phyloP scores from a whole-genome alignment of 2,113 vertebrate genomes.

The Larimichthys crocea region DNA sequence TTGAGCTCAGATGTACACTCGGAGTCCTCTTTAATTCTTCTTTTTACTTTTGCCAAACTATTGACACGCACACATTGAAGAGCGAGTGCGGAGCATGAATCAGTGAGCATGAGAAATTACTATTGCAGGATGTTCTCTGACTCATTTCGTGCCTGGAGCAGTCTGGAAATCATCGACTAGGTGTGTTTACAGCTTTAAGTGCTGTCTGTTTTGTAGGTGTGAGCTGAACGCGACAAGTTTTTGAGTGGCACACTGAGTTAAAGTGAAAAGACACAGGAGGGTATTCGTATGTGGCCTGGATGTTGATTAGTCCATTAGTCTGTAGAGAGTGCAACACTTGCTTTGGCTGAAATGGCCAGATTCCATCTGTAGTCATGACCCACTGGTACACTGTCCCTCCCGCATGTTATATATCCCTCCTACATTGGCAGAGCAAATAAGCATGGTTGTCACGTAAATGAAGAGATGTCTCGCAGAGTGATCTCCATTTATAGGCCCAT shows the following conservation, averaged over 20 bases:
- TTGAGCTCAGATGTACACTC: slow-evolving; percentile 30
- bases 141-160: slow-evolving; percentile 48
- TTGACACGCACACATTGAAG: slow-evolving; percentile 27
- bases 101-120: slow-evolving; percentile 50
- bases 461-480: slow-evolving; percentile 77
- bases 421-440: slow-evolving; percentile 60
- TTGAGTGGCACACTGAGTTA: slow-evolving; percentile 18
- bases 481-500: slow-evolving; percentile 81
- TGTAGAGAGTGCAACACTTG: slow-evolving; percentile 12
- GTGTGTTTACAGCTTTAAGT: slow-evolving; percentile 52
- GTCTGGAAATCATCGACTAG: slow-evolving; percentile 41
- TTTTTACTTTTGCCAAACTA: slow-evolving; percentile 61
- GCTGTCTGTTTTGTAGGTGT: slow-evolving; percentile 32
- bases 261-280: slow-evolving; percentile 8
- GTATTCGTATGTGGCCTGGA: slow-evolving; percentile 41
- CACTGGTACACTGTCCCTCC: slow-evolving; percentile 38
- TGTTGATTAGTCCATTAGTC: slow-evolving; percentile 56
- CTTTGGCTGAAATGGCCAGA: slow-evolving; percentile 34
- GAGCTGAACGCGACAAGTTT: slow-evolving; percentile 11
- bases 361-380: slow-evolving; percentile 49
- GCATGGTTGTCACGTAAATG: slow-evolving; percentile 68
- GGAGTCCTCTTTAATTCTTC: slow-evolving; percentile 2
- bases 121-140: slow-evolving; percentile 51
- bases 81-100: slow-evolving; percentile 31
- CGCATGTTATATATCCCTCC: slow-evolving; percentile 49